Percentiles rank a stretch among this genome's conserved stretches.
phyloP scores from a whole-genome alignment of 2,888 invertebrate species.

The Hoplodrina ambigua region DNA sequence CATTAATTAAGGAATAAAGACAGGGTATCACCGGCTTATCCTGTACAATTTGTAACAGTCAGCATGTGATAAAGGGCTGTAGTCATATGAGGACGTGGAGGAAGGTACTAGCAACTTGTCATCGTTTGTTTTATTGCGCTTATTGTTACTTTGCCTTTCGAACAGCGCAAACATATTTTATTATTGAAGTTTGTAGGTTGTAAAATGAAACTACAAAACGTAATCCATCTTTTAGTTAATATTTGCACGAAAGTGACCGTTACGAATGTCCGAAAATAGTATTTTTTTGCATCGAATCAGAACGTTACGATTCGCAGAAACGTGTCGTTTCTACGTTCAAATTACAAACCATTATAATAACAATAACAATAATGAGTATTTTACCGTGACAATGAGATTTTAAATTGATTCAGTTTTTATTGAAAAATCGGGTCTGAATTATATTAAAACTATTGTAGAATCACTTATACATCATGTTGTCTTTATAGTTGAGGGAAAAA shows the following conservation, averaged over 20 bases:
- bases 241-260: background rate
- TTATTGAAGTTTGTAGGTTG: background rate
- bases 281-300: background rate
- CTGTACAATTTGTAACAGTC: constrained; percentile 53
- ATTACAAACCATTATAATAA: too few relatives aligned
- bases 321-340: too few relatives aligned
- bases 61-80: constrained; percentile 41
- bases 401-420: background rate
- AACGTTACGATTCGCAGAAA: background rate
- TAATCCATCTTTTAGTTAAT: too few relatives aligned
- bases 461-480: background rate
- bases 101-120: constrained; percentile 36
- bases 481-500: constrained; percentile 11
- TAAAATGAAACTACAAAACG: background rate
- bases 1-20: constrained; percentile 48
- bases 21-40: constrained; percentile 34
- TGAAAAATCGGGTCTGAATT: background rate
- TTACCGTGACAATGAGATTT: background rate
- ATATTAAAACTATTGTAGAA: background rate
- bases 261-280: background rate
- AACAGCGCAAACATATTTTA: constrained; percentile 12
- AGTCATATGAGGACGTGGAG: constrained; percentile 11
- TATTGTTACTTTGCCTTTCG: constrained; percentile 28
- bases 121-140: constrained; percentile 43
- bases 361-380: background rate